Conservation (phyloP, 2,113 vertebrate species). For the Gila orcuttii region DNA sequence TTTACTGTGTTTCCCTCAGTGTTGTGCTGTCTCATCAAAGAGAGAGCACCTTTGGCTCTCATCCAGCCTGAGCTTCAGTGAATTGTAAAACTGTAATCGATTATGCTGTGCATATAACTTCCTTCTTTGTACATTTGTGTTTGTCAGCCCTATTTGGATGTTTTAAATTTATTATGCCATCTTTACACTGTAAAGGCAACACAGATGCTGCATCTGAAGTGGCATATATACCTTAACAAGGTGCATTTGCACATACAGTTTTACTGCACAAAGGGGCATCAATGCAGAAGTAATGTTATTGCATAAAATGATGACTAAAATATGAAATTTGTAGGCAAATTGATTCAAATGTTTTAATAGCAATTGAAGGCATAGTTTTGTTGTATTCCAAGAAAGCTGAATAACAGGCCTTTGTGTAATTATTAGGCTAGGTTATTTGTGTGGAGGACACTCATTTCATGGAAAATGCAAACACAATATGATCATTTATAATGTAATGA, state of each 20-base stretch:
- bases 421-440: background rate
- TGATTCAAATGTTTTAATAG: background rate
- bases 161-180: too few species aligned
- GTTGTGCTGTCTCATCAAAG: background rate
- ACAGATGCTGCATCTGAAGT: background rate
- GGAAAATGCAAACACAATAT: background rate
- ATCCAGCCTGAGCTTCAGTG: conserved; percentile 4
- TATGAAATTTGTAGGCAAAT: background rate
- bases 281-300: background rate
- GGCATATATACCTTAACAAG: background rate
- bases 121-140: background rate
- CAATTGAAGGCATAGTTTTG: background rate
- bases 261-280: background rate
- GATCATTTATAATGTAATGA: background rate
- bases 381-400: background rate
- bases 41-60: background rate
- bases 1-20: background rate
- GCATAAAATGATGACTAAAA: background rate
- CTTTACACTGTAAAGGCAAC: too few species aligned
- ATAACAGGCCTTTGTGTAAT: background rate
- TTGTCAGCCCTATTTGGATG: background rate
- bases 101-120: background rate
- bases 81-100: background rate
- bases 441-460: background rate
- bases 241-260: background rate